Evolutionary conservation across 2,888 invertebrate genomes (phyloP).

Genomic region (Scelioninae gen. 1): DNA sequence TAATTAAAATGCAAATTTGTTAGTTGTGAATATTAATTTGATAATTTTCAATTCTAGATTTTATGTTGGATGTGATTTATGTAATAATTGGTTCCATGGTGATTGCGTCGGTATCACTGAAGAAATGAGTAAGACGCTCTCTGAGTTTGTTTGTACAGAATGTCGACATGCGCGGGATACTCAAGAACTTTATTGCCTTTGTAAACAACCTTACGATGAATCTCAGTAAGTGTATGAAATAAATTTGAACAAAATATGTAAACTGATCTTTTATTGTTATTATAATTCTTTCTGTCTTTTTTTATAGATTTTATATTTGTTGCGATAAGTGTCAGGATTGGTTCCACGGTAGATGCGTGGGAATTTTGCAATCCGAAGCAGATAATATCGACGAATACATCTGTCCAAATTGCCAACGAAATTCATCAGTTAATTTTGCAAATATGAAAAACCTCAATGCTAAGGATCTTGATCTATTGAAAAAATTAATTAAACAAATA

Average conservation of each 20-base stretch:
- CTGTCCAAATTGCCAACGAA: conserved; percentile 97
- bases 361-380: conserved; percentile 96
- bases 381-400: conserved; percentile 98
- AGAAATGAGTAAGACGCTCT: conserved; percentile 94
- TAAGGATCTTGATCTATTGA: conserved; percentile 92
- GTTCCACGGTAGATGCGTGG: conserved; percentile 99
- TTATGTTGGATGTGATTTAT: conserved; percentile 98
- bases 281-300: too few species aligned
- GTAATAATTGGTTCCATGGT: conserved; percentile 99
- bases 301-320: conserved; percentile 96
- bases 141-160: conserved; percentile 94
- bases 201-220: conserved; percentile 98
- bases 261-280: neutral
- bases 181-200: conserved; percentile 97
- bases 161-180: conserved; percentile 94
- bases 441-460: conserved; percentile 93
- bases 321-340: conserved; percentile 99
- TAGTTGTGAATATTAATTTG: too few species aligned
- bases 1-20: too few species aligned
- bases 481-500: conserved; percentile 94
- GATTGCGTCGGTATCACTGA: conserved; percentile 97
- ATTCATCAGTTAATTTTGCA: conserved; percentile 94
- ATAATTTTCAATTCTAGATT: conserved; percentile 86
- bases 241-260: neutral
- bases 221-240: conserved; percentile 90